Base-by-base conservation (phyloP, 2,113 vertebrate species). In the Asarcornis scutulata region DNA sequence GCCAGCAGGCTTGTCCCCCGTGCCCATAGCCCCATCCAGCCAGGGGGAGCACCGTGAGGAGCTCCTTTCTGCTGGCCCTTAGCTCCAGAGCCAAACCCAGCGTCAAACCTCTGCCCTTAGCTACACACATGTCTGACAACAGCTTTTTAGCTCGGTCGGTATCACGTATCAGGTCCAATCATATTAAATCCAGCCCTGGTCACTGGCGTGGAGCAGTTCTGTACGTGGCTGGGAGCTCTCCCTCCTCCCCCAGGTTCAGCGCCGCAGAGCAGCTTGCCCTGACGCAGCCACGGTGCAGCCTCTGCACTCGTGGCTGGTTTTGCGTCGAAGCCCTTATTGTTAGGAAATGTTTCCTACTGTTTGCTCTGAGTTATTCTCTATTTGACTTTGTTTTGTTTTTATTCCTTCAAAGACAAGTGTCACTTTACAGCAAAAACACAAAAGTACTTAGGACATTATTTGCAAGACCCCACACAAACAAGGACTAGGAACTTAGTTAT, bases 401-500 rank as follows among this genome's bases (percentile, higher is more conserved):
- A 79, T 92, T 34, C 36, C 71, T 94, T 94, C 88, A 92, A 94
- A 95, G 91, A 87, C 83, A 88, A 76, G 81, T 73, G 74, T 92
- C 53, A 1, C 71, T 96, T 95, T 95, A 78, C 86, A 96, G 81
- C 62, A 92, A 79, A 74, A 85, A 93, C 95, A 92, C 62, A 89
- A 67, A 67, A 13, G 55, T 46, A 46, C 71, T 91, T 67, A 89
- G 63, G 67, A 46, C 84, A 93, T 79, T 95, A 83, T 67, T 92
- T 82, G 42, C 38, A 63, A 93, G 71, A 93, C 62, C 50, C 74
- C 67, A 93, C 67, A 78, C 81, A 71, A 86, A 89, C 36, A 64
- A n/a, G 46, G 67, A 67, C 40, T 4, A 71, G 50, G 52, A 89
- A 73, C 42, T 80, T 44, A 27, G n/a, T 36, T 88, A 16, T 84